Conservation (phyloP, 2,797 vertebrate genomes). For the Sparus aurata region DNA sequence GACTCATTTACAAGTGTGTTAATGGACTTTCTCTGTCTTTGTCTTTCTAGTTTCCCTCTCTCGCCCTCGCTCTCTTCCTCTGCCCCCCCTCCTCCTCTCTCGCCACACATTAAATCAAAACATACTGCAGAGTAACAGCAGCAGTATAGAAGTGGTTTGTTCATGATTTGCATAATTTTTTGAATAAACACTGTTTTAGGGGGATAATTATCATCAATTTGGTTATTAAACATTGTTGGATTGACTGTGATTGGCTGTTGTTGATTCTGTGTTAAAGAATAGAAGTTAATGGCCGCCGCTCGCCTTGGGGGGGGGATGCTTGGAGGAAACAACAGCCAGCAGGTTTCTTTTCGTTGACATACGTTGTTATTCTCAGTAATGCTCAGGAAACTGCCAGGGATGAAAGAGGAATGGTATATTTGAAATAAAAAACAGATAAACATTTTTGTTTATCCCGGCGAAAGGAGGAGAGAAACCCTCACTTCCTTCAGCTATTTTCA, state of each 20-base stretch:
- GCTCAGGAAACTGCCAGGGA: constrained; percentile 7
- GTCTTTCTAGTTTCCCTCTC: constrained; percentile 58
- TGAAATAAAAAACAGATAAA: constrained; percentile 32
- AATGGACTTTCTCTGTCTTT: constrained; percentile 77
- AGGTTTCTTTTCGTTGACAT: not conserved
- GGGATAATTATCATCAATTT: constrained; percentile 50
- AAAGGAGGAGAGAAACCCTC: constrained; percentile 37
- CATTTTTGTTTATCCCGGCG: constrained; percentile 19
- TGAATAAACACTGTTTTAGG: constrained; percentile 54
- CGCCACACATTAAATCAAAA: constrained; percentile 33
- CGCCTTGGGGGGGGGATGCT: constrained; percentile 3
- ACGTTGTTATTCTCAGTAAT: not conserved
- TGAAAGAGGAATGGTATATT: constrained; percentile 28
- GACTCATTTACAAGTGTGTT: constrained; percentile 81
- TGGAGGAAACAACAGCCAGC: not conserved
- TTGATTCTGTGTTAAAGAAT: constrained; percentile 23
- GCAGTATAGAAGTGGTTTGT: constrained; percentile 25
- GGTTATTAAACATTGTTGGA: constrained; percentile 42
- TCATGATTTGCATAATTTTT: constrained; percentile 46
- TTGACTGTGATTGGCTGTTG: constrained; percentile 32
- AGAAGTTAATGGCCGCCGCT: not conserved
- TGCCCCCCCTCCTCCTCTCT: constrained; percentile 10
- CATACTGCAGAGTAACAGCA: constrained; percentile 15
- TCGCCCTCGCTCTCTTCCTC: constrained; percentile 30
- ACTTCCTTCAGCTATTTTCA: constrained; percentile 65